These are phyloP conservation scores for Eueremaeus valkanovi DNA, from an alignment of 2,888 invertebrate genomes.

Conservation along the genomic window DNA sequence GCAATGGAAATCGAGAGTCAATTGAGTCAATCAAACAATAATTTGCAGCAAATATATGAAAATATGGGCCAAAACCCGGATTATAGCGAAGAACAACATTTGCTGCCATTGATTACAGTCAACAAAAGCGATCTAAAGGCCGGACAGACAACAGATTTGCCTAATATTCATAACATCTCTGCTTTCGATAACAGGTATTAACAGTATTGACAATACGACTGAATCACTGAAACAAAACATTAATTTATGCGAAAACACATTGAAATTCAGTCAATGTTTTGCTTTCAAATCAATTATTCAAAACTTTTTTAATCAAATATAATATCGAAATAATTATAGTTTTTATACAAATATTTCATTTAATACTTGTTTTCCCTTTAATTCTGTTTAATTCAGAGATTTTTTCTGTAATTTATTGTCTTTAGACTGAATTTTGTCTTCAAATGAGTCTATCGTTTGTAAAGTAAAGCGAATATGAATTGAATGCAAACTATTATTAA, in stretches of 20 bases:
- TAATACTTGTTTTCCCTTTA: too few species aligned
- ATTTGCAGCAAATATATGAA: background rate
- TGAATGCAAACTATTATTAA: too few species aligned
- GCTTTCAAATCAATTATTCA: too few species aligned
- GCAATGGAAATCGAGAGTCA: slow-evolving; percentile 1
- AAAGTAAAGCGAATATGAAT: too few species aligned
- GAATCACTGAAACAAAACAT: too few species aligned
- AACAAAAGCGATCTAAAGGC: background rate
- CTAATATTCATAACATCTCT: background rate
- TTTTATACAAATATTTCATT: too few species aligned
- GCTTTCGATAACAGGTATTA: background rate
- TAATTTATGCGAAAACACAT: background rate
- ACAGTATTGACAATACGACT: too few species aligned
- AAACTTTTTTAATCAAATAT: too few species aligned
- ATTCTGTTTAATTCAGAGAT: too few species aligned
- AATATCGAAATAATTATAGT: too few species aligned
- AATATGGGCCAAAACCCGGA: slow-evolving; percentile 2
- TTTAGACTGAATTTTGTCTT: too few species aligned
- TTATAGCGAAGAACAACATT: background rate
- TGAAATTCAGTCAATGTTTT: background rate
- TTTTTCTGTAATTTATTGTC: too few species aligned
- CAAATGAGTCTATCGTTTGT: background rate
- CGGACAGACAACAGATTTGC: background rate
- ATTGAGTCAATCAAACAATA: background rate
- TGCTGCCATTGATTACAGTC: background rate